Conservation (phyloP, 2,888 invertebrate genomes). For the Sisyra nigra region DNA sequence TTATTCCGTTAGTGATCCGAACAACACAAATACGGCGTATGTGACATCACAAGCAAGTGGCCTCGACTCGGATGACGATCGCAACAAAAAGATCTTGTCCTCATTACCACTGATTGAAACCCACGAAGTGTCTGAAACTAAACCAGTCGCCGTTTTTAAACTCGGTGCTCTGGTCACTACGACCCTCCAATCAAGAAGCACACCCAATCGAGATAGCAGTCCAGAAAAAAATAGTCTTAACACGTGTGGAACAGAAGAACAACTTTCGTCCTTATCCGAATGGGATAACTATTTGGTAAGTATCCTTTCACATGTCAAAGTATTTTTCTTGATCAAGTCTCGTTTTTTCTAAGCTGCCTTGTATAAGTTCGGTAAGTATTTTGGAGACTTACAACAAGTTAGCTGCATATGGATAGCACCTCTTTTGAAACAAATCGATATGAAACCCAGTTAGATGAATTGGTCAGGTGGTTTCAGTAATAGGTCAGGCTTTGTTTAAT, state of each 20-base stretch:
- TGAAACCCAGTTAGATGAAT: too few relatives aligned
- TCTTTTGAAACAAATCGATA: too few relatives aligned
- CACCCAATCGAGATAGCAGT: conserved; percentile 20
- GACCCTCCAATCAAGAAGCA: conserved; percentile 20
- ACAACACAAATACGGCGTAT: conserved; percentile 33
- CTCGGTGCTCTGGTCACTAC: conserved; percentile 31
- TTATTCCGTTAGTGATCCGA: conserved; percentile 46
- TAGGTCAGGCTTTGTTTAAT: too few relatives aligned
- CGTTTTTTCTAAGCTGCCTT: too few relatives aligned
- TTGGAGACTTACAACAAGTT: too few relatives aligned
- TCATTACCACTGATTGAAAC: conserved; percentile 13
- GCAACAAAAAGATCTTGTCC: conserved; percentile 19
- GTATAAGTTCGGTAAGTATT: too few relatives aligned
- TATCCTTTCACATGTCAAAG: too few relatives aligned
- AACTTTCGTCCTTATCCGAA: conserved; percentile 73
- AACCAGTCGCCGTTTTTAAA: conserved; percentile 32
- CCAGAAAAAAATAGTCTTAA: conserved; percentile 37
- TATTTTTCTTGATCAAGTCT: too few relatives aligned
- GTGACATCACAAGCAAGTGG: conserved; percentile 41
- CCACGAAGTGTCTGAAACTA: conserved; percentile 28
- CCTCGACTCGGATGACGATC: conserved; percentile 51
- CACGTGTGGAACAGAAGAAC: conserved; percentile 51
- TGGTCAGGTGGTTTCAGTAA: too few relatives aligned
- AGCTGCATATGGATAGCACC: too few relatives aligned
- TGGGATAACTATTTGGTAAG: conserved; percentile 89